Base-by-base conservation (phyloP, 1,140 invertebrate genomes). In the Drosophila guanche region DNA sequence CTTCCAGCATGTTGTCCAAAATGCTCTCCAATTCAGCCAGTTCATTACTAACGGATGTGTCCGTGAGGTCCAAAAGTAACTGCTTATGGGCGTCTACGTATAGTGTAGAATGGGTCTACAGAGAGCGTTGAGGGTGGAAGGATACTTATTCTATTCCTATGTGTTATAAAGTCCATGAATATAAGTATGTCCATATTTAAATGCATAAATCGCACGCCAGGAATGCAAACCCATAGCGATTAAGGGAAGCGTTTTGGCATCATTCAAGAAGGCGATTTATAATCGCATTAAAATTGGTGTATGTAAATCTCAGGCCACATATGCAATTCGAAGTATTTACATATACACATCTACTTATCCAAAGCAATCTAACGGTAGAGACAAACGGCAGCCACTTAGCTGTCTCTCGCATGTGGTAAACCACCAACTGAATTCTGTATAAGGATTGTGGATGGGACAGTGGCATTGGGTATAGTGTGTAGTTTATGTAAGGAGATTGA, bases 41-140 rank as follows among this genome's bases (percentile, higher is more conserved):
- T 0, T 95, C 95, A 40, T 94, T 94, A 1, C 95, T 95, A 78
- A 94, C 94, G 2, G 95, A 95, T 72, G 94, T 94, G 76, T 94
- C 93, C 93, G 65, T 96, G 91, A 77, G 95, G 92, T 50, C 94
- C 93, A 62, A 94, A 94, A 22, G 97, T 94, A 58, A 94, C 58
- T 41, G 62, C 48, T 6, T 67, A 55, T 14, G 66, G 69, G 60
- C 60, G 51, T 78, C 79, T 81, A 43, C 41, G 53, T 29, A 42
- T 12, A 12, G 33, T 20, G 16, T n/a, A n/a, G n/a, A n/a, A n/a
- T n/a, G n/a, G n/a, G n/a, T n/a, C n/a, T n/a, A n/a, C 16, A 20
- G 16, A 20, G 16, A 20, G 16, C 16, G 16, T 20, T 0, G 0
- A 20, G 16, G 16, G 16, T 0, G 16, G 16, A 20, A 20, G 16